Conservation (phyloP, 2,888 invertebrate genomes). For the Idaea aversata region DNA sequence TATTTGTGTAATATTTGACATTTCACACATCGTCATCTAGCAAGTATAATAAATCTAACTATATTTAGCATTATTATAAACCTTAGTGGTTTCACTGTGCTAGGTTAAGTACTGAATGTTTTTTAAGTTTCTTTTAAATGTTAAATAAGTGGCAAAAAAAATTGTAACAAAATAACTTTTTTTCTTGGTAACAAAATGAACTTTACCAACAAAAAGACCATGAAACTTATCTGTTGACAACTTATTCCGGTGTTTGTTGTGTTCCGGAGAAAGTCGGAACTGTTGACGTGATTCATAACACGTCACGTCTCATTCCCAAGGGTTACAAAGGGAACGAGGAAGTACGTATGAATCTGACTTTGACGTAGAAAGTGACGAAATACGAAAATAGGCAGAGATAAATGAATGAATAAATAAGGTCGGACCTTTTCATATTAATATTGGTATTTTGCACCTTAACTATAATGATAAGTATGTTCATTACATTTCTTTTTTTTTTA, state of each 20-base stretch:
- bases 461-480: too few species aligned
- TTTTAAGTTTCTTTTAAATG: too few species aligned
- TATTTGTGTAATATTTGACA: too few species aligned
- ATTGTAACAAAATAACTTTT: too few species aligned
- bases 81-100: too few species aligned
- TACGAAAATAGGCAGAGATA: background rate
- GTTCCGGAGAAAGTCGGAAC: background rate
- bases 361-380: background rate
- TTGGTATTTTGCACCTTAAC: too few species aligned
- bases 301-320: background rate
- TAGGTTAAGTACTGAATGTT: too few species aligned
- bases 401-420: background rate
- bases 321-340: background rate
- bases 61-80: too few species aligned
- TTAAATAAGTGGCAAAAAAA: too few species aligned
- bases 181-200: background rate
- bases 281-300: background rate
- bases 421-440: background rate
- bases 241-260: conserved; percentile 1
- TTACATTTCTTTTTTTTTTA: too few species aligned
- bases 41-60: too few species aligned
- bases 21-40: too few species aligned
- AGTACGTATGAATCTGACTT: background rate
- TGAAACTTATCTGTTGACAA: conserved; percentile 1
- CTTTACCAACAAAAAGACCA: background rate